Percentiles rank a stretch among this genome's conserved stretches.
phyloP scores from a whole-genome alignment of 2,888 invertebrate species.

The Dascillus cervinus region DNA sequence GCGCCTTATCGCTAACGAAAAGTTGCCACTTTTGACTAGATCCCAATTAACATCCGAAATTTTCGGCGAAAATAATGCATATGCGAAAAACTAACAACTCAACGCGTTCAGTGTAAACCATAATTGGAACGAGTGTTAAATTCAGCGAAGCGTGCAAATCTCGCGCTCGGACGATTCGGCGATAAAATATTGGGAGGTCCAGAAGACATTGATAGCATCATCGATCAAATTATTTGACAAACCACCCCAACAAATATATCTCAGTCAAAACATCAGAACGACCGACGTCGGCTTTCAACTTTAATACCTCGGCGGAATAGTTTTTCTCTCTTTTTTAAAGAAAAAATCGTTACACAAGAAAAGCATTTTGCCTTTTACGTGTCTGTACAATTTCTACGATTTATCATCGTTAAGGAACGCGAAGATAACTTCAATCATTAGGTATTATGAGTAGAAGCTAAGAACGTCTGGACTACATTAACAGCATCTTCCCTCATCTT shows the following conservation, averaged over 20 bases:
- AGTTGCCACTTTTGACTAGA: too few relatives aligned
- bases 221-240: conserved; percentile 17
- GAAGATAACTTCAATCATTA: background rate
- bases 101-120: conserved; percentile 11
- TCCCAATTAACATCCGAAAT: too few relatives aligned
- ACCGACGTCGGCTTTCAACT: conserved; percentile 13
- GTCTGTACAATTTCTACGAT: background rate
- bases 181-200: conserved; percentile 14
- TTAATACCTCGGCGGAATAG: conserved; percentile 5
- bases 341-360: background rate
- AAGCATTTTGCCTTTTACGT: background rate
- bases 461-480: too few relatives aligned
- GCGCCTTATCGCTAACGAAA: too few relatives aligned
- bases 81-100: too few relatives aligned
- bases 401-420: background rate
- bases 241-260: conserved; percentile 15
- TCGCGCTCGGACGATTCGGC: conserved; percentile 12
- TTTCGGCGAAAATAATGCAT: too few relatives aligned
- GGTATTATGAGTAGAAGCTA: too few relatives aligned
- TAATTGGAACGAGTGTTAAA: conserved; percentile 17
- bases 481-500: too few relatives aligned
- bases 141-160: conserved; percentile 12
- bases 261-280: conserved; percentile 13
- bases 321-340: too few relatives aligned
- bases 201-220: conserved; percentile 15